Evolutionary conservation across 1,140 invertebrate species (phyloP).

Genomic region (Rhyacophila brunnea): DNA sequence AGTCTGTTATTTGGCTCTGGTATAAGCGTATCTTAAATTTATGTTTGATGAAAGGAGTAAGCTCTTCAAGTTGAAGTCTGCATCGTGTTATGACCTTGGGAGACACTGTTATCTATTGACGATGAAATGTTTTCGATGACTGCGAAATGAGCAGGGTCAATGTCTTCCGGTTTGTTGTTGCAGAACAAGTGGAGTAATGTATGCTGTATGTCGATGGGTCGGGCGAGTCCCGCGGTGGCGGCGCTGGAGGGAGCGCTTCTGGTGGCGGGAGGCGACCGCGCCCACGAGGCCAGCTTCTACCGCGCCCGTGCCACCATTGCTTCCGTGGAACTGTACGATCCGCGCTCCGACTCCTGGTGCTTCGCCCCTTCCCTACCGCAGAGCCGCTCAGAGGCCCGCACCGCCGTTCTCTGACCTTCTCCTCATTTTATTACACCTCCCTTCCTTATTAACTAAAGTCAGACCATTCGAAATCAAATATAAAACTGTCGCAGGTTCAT

Average conservation of each 20-base stretch:
- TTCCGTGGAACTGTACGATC: conserved; percentile 80
- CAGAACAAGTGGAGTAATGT: conserved; percentile 81
- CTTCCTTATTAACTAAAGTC: neutral
- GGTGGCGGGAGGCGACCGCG: conserved; percentile 78
- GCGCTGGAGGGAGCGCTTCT: conserved; percentile 80
- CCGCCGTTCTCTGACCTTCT: conserved; percentile 56
- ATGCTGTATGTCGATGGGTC: conserved; percentile 68
- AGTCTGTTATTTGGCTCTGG: too few species aligned
- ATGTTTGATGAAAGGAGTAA: too few species aligned
- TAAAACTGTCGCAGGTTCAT: too few species aligned
- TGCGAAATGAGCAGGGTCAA: too few species aligned
- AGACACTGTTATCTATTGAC: too few species aligned
- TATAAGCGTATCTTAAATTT: too few species aligned
- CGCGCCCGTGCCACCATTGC: conserved; percentile 77
- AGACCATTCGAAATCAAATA: neutral
- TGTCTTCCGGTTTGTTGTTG: too few species aligned
- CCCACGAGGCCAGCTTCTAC: conserved; percentile 74
- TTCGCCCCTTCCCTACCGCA: conserved; percentile 74
- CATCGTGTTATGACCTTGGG: too few species aligned
- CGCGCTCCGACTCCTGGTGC: conserved; percentile 73
- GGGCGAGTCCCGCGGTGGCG: conserved; percentile 81
- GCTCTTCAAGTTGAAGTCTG: too few species aligned
- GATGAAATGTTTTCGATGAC: too few species aligned
- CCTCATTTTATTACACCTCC: neutral
- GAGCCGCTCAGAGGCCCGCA: conserved; percentile 82